phyloP scores from a whole-genome alignment of 1,140 invertebrate genomes.

The Halesus radiatus region DNA sequence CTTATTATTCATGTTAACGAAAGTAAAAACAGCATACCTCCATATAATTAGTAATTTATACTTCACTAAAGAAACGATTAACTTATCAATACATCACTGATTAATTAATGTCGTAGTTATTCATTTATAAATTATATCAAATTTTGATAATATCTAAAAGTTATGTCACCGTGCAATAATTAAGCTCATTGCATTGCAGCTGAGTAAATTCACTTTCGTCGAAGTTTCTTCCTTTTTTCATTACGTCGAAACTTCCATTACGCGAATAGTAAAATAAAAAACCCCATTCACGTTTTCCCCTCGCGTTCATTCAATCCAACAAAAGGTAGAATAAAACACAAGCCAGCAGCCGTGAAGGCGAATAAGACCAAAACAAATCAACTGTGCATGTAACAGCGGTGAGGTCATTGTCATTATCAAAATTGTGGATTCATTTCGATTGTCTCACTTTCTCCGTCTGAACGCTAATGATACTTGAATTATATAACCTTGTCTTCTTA shows the following conservation, averaged over 20 bases:
- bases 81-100: too few relatives aligned
- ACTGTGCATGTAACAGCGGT: background rate
- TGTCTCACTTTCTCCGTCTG: constrained; percentile 14
- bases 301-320: background rate
- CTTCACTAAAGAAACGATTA: background rate
- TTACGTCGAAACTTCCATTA: constrained; percentile 15
- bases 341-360: background rate
- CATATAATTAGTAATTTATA: background rate
- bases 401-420: constrained; percentile 25
- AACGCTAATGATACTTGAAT: too few relatives aligned
- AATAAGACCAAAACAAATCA: background rate
- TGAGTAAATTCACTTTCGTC: constrained; percentile 1
- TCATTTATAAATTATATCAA: too few relatives aligned
- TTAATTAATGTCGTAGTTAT: too few relatives aligned
- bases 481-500: too few relatives aligned
- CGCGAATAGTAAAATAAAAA: constrained; percentile 23
- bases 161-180: too few relatives aligned
- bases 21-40: background rate
- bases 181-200: background rate
- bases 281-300: constrained; percentile 14
- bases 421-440: background rate
- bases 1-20: too few relatives aligned
- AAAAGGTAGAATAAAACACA: constrained; percentile 7
- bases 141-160: too few relatives aligned
- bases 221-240: constrained; percentile 21